Evolutionary conservation across 2,113 vertebrate genomes (phyloP).

Genomic region (Pampusana beccarii): DNA sequence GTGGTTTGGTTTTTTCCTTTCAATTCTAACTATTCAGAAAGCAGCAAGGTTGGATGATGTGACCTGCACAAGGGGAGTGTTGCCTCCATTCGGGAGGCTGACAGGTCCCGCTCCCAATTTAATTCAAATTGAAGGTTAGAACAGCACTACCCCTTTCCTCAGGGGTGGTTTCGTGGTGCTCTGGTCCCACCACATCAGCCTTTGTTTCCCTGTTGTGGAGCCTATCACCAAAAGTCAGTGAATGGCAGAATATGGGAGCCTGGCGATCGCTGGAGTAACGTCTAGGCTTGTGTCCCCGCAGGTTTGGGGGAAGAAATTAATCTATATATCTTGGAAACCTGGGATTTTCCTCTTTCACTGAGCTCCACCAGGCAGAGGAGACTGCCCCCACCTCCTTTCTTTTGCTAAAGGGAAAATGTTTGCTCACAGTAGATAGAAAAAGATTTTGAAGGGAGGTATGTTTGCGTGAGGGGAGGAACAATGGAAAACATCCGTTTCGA

Average conservation of each 20-base stretch:
- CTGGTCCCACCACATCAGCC: not conserved
- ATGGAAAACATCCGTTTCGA: not conserved
- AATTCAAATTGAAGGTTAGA: not conserved
- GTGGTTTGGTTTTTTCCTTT: not conserved
- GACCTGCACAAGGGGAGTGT: not conserved
- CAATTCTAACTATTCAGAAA: not conserved
- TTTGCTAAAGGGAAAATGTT: not conserved
- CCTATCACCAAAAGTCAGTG: rapidly evolving
- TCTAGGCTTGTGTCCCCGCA: not conserved
- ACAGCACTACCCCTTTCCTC: not conserved
- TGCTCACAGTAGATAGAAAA: not conserved
- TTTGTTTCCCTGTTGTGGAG: not conserved
- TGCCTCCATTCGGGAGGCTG: not conserved
- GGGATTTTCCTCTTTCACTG: not conserved
- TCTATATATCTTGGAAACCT: not conserved
- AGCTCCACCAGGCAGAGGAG: not conserved
- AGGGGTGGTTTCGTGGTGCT: not conserved
- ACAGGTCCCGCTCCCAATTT: not conserved
- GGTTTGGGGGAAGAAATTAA: not conserved
- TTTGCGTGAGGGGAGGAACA: not conserved
- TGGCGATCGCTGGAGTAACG: not conserved
- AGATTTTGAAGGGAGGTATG: not conserved
- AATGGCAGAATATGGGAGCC: not conserved
- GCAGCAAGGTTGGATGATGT: not conserved
- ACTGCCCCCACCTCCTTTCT: not conserved